Base-by-base conservation (phyloP, 2,888 invertebrate genomes). In the Drosophila leonis region DNA sequence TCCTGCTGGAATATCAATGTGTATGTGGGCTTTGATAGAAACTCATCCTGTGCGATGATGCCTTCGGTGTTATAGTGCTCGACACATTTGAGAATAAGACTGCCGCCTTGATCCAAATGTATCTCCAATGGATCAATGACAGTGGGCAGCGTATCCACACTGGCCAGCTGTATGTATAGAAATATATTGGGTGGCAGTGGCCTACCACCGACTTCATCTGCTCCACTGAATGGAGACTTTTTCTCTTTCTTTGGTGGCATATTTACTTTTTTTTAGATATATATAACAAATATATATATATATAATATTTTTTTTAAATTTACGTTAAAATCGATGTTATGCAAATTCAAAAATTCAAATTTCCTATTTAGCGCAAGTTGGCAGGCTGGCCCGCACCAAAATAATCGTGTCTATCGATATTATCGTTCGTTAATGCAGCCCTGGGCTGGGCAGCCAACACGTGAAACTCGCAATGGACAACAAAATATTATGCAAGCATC, bases 401-500 rank as follows among this genome's bases (percentile, higher is more conserved):
- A n/a, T 15, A 18, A 48, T 24, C 39, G n/a, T 0, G 3, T 1
- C 13, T 44, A 71, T 62, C 70, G 70, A 55, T 35, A 52, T 8
- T 20, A 15, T 54, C 18, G 37, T 7, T 15, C 7, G 37, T 33
- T 75, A 9, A 41, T 12, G 68, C 31, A 74, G 62, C 65, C 70
- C 77, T 72, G 63, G 63, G 12, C 24, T 39, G 48, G 27, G 52
- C 64, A 27, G 49, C 49, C 78, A 75, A 81, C 78, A 78, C 78
- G 78, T 78, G 78, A 78, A 78, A 63, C 63, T 63, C 71, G 77
- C 77, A 73, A 78, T 78, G 78, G 62, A 73, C 65, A 78, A 70
- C 81, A 78, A 69, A 81, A 80, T 88, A 90, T 91, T 91, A 91
- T 91, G 91, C 91, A 91, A 91, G 91, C 74, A 20, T 54, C 52